Conservation (phyloP, 2,797 vertebrate genomes). For the Lagodon rhomboides region DNA sequence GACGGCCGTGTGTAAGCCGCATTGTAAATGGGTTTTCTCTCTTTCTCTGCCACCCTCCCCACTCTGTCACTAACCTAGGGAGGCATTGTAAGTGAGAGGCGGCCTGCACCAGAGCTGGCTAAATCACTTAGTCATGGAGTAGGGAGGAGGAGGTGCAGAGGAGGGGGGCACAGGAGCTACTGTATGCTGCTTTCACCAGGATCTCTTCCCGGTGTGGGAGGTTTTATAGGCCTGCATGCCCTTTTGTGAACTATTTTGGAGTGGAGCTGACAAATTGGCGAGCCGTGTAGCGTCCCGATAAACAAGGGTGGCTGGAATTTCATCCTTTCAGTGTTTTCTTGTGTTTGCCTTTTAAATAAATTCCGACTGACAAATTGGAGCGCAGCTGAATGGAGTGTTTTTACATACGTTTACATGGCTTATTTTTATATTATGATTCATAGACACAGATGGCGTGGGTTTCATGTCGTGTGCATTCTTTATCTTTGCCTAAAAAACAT, state of each 20-base stretch:
- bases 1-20: slow-evolving; percentile 64
- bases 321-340: slow-evolving; percentile 63
- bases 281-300: slow-evolving; percentile 66
- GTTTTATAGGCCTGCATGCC: slow-evolving; percentile 67
- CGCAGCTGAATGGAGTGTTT: slow-evolving; percentile 44
- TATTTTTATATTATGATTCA: slow-evolving; percentile 56
- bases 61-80: slow-evolving; percentile 68
- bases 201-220: slow-evolving; percentile 66
- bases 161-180: slow-evolving; percentile 61
- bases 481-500: slow-evolving; percentile 42
- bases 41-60: slow-evolving; percentile 68
- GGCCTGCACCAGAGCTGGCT: slow-evolving; percentile 75
- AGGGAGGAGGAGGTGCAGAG: slow-evolving; percentile 48
- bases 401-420: slow-evolving; percentile 53
- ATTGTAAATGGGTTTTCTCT: slow-evolving; percentile 73
- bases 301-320: slow-evolving; percentile 68
- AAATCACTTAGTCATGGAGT: slow-evolving; percentile 86
- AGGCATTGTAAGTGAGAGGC: slow-evolving; percentile 79
- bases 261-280: slow-evolving; percentile 76
- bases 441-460: slow-evolving; percentile 47
- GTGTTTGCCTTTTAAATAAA: slow-evolving; percentile 77
- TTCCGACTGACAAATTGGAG: slow-evolving; percentile 70
- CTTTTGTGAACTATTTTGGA: slow-evolving; percentile 78
- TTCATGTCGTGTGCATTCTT: slow-evolving; percentile 37
- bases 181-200: slow-evolving; percentile 74